Evolutionary conservation across 35 echinoderm and acorn worm genomes (phyloP), one percentile per base, ranked within the genome.

Genomic region (Apostichopus californicus): DNA sequence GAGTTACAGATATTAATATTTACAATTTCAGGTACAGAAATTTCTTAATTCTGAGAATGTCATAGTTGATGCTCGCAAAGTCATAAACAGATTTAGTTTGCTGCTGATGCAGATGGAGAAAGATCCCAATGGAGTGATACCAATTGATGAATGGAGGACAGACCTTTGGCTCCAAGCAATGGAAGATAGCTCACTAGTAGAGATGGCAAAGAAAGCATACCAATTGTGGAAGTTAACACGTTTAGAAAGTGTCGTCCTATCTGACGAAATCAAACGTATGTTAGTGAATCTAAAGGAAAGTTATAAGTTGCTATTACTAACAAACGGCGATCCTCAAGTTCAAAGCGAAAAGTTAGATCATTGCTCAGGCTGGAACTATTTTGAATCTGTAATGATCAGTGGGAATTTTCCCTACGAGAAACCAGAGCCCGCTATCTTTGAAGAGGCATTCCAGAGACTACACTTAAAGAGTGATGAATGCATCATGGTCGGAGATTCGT

Each of bases 331-430:
- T 54, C 90, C 93, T 28, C 87, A 72, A 59, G 92, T 99, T 8
- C 97, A 99, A 83, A 73, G 95, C 56, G 92, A 94, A 77, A 99
- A 99, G 66, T 78, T 99, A 56, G 92, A 90, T 1, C 90, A 94
- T 10, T 91, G 93, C 17, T 75, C 84, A 26, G 97, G 95, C 4
- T 92, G 92, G 88, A 81, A 95, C 13, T 99, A 92, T 92, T 99
- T 99, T 93, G 95, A 96, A 85, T 86, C 88, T 59, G 95, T 99
- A 71, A 91, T 99, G 55, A 93, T 99, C 68, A 99, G 97, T 77
- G 97, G 95, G 3, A 95, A 99, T 68, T 92, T 96, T 60, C 87
- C 79, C 13, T 93, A 94, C 78, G 88, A 95, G 8, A 99, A 99
- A 70, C 97, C 97, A 9, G 85, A 99, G 78, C 79, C 88, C 9